Evolutionary conservation across 2,888 invertebrate species (phyloP), one percentile per base, ranked within the genome.

Genomic region (Parnassius smintheus): DNA sequence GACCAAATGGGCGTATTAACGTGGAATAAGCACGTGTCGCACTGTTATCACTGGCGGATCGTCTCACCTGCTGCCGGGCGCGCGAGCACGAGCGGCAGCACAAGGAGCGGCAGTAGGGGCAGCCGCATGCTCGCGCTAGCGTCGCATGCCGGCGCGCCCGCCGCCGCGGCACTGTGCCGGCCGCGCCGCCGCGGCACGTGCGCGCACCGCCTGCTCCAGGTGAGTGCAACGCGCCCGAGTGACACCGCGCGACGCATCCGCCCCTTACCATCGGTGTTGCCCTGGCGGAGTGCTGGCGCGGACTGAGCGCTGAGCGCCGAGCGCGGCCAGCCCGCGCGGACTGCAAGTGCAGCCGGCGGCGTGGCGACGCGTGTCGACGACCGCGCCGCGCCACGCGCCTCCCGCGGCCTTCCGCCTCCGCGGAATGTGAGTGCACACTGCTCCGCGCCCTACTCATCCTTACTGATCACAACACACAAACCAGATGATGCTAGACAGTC

Each of bases 41-140:
- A 41, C 13, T 13, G 42, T 52, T 52, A 45, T 51, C 42, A 58
- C n/a, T 53, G 25, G 9, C n/a, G 13, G 13, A 9, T 48, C 9
- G 9, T 48, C 52, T 88, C 74, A 91, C 91, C 91, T 86, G 88
- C 85, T 79, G 88, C 88, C 82, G 89, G 89, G 81, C 84, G 86
- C 48, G 48, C 48, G 74, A 90, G 87, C 82, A 88, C 81, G 83
- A 91, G 87, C 84, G 87, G 86, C 86, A 89, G 85, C 83, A 88
- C 83, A 77, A 89, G 83, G 79, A 90, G 85, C 85, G 89, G 88
- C 87, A 89, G 86, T 82, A 89, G 77, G 75, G 85, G 87, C 85
- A 88, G 85, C 86, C 88, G 91, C 91, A 91, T 90, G 87, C 87
- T 86, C 84, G 76, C 76, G 79, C 83, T 87, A 86, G 78, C 82